Base-by-base conservation (phyloP, 2,113 vertebrate species). In the Pachypanchax playfairii region DNA sequence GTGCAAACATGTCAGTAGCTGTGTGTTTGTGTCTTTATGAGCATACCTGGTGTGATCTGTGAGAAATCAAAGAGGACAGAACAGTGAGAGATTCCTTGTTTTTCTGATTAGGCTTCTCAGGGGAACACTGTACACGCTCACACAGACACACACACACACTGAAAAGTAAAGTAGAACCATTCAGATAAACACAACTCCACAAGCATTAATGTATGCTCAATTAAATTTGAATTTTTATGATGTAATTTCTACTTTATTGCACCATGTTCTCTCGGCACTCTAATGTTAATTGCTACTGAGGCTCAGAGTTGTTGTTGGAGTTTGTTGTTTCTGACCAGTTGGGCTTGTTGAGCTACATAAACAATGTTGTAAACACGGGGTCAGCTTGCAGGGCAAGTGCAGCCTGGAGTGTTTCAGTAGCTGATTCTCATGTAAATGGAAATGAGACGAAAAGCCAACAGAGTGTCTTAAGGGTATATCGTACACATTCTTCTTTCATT, bases 141-240 rank as follows among this genome's bases (percentile, higher is more conserved):
- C 36, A 26, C 18, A 47, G 9, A 33, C 22, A 47, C 24, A 51
- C 28, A 54, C 35, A 46, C 39, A 20, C n/a, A 20, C 36, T 29
- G 17, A 18, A 53, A 15, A 35, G 1, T 21, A 25, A 24, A 26
- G 18, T 22, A 57, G 50, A 68, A 54, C 59, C 68, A 64, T 65
- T 73, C 42, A 51, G 13, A 59, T 49, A 57, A 24, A 52, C 74
- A 48, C 41, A 47, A 48, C 44, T 42, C 21, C n/a, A 49, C 39
- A 6, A 33, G 39, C 54, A 17, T 62, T 65, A 60, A 60, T 20
- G 21, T 38, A 60, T 15, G 15, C 69, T 74, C 71, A 78, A 73
- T 83, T 80, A 65, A 76, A 83, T 70, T 24, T 26, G 53, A 77
- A 75, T 75, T 72, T 84, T 80, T 79, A 64, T 76, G 50, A 70